Base-by-base conservation (phyloP, 2,888 invertebrate genomes). In the Drosophila fungiperda region DNA sequence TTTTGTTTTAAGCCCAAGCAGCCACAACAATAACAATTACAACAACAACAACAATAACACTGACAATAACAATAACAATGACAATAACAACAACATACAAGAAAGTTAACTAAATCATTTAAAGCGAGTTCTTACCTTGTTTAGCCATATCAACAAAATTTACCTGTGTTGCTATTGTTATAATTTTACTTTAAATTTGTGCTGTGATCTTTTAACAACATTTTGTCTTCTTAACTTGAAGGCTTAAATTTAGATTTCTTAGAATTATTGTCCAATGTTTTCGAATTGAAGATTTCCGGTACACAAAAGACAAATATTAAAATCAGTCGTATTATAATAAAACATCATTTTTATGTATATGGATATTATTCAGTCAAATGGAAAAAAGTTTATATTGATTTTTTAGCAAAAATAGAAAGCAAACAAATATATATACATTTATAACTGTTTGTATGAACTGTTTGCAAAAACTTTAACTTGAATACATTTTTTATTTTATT, bases 31-130 rank as follows among this genome's bases (percentile, higher is more conserved):
- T n/a, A 35, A 35, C 38, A 60, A 58, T 20, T 20, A 35, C 54
- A 61, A 62, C 11, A 63, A 53, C 63, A 60, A 59, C 32, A 32
- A 9, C 58, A 35, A 26, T 38, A 32, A 15, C 53, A 35, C n/a
- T 38, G 29, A n/a, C 32, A 36, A 52, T 20, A 54, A 55, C 12
- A 48, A 33, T 35, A 53, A 52, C 15, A 65, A 1, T 26, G 26
- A 53, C 63, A 36, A 52, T 20, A 54, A 55, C 12, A 48, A 33
- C 38, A 53, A 52, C 15, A 65, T 17, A 38, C 29, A 64, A 75
- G 79, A 75, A 78, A 78, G 64, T 49, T 55, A 75, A 71, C 67
- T 75, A 54, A 54, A 61, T 23, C 58, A 57, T 59, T 61, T n/a
- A 6, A 68, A 69, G 73, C 76, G 40, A 35, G 20, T 77, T 73